phyloP scores from a whole-genome alignment of 2,888 invertebrate species.

The Drosophila mercatorum region DNA sequence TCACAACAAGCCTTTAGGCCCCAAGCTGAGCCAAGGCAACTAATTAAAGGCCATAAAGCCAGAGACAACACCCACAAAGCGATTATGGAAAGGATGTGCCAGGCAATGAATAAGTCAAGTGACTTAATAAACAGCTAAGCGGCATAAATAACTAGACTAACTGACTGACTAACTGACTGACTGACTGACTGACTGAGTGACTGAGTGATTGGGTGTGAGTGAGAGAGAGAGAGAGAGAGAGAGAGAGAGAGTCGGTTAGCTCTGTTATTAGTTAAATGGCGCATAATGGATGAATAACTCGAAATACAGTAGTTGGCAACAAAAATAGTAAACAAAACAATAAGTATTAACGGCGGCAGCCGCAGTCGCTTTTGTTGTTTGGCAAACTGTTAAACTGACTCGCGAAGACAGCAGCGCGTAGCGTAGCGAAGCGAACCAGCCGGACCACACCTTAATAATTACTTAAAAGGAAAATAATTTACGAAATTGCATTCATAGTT shows the following conservation, averaged over 20 bases:
- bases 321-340: conserved; percentile 62
- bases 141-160: conserved; percentile 24
- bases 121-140: conserved; percentile 51
- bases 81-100: conserved; percentile 60
- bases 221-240: conserved; percentile 28
- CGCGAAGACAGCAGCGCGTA: conserved; percentile 27
- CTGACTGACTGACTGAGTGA: conserved; percentile 19
- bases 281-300: conserved; percentile 78
- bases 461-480: conserved; percentile 85
- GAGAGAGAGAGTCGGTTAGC: conserved; percentile 26
- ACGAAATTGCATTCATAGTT: conserved; percentile 84
- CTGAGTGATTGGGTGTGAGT: conserved; percentile 14
- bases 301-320: conserved; percentile 42
- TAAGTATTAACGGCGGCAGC: conserved; percentile 41
- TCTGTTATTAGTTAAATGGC: conserved; percentile 80
- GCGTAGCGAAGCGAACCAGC: conserved; percentile 39
- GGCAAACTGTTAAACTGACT: conserved; percentile 62
- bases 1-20: neutral
- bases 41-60: conserved; percentile 51
- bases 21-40: conserved; percentile 1
- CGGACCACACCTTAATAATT: conserved; percentile 85
- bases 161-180: conserved; percentile 12
- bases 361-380: conserved; percentile 63
- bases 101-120: conserved; percentile 56
- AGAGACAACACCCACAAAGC: conserved; percentile 48